Conservation (phyloP, 2,113 vertebrate species). For the Himantopus leucocephalus region DNA sequence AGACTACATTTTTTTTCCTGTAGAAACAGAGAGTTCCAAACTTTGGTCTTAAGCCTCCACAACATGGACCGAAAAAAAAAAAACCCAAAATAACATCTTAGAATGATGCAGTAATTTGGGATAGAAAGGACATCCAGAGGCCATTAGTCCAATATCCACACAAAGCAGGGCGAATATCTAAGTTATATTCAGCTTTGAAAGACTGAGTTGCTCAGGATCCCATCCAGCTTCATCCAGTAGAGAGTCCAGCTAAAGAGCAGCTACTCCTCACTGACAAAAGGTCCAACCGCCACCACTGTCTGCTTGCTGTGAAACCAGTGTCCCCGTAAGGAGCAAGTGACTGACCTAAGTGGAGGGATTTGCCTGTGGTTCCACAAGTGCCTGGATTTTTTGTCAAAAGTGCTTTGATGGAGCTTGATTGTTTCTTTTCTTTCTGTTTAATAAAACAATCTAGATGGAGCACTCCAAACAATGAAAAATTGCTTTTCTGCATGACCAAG, state of each 20-base stretch:
- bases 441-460: neutral
- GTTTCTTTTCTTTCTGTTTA: neutral
- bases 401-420: neutral
- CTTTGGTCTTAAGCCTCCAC: neutral
- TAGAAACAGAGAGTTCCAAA: neutral
- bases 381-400: neutral
- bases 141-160: neutral
- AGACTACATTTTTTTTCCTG: neutral
- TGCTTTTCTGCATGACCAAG: neutral
- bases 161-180: neutral
- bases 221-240: neutral
- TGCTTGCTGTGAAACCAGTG: neutral
- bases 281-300: neutral
- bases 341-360: neutral
- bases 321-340: fast-evolving
- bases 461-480: neutral
- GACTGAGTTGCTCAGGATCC: neutral
- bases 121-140: neutral
- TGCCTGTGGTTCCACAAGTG: neutral
- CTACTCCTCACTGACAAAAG: neutral
- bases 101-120: neutral
- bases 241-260: neutral
- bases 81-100: neutral
- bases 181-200: neutral
- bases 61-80: neutral